Evolutionary conservation across 2,797 vertebrate genomes (phyloP).

Genomic region (Coendou prehensilis): DNA sequence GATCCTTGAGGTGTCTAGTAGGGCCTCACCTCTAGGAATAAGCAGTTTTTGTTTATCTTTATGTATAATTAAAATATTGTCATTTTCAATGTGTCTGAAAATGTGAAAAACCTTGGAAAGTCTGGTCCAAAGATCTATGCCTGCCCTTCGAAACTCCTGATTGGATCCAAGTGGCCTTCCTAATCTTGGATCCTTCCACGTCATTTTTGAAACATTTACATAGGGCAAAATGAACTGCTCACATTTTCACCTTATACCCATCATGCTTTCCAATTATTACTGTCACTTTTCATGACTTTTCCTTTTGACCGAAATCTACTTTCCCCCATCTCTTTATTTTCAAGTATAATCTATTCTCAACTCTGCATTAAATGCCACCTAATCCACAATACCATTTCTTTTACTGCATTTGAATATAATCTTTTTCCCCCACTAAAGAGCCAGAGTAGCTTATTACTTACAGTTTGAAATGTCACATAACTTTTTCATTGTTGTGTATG

Average conservation of each 20-base stretch:
- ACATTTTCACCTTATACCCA: neutral
- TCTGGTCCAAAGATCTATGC: neutral
- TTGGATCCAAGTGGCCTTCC: neutral
- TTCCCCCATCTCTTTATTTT: neutral
- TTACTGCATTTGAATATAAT: neutral
- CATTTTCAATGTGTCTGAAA: neutral
- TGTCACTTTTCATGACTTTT: neutral
- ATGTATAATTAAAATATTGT: neutral
- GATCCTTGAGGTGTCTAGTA: neutral
- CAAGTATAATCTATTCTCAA: neutral
- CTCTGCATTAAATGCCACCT: neutral
- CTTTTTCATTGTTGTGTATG: neutral
- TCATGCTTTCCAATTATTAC: neutral
- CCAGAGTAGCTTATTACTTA: neutral
- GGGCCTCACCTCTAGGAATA: neutral
- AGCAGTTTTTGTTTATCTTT: neutral
- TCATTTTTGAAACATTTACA: neutral
- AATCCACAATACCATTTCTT: neutral
- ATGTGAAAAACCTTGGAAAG: neutral
- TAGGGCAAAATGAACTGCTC: neutral
- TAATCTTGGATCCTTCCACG: neutral
- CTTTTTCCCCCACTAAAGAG: neutral
- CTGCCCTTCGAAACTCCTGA: neutral
- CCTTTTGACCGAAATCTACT: neutral
- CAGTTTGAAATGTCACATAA: neutral